Evolutionary conservation across 2,113 vertebrate species (phyloP).

Genomic region (Setophaga kirtlandii): DNA sequence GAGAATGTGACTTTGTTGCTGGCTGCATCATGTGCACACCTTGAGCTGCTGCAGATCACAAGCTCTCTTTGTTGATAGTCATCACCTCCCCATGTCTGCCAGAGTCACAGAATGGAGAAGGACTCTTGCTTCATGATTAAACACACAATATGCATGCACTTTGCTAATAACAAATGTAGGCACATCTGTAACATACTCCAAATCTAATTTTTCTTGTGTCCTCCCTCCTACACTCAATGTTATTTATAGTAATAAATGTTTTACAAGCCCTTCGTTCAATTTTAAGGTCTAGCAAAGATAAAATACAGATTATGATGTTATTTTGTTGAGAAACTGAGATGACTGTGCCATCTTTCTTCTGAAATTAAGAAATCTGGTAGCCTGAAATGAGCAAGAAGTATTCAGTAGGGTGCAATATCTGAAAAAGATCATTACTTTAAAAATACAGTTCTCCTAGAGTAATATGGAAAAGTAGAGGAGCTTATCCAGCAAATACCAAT

Average conservation of each 20-base stretch:
- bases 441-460: neutral
- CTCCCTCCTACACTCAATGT: neutral
- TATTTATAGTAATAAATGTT: neutral
- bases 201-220: neutral
- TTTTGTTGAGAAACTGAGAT: neutral
- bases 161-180: neutral
- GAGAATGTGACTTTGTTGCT: conserved; percentile 41
- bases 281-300: neutral
- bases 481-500: neutral
- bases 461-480: neutral
- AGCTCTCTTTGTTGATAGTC: neutral
- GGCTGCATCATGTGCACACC: neutral
- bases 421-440: neutral
- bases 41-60: neutral
- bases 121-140: neutral
- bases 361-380: neutral
- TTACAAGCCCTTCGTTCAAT: neutral
- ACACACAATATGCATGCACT: neutral
- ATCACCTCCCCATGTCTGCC: neutral
- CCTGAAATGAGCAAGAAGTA: neutral
- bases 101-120: neutral
- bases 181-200: neutral
- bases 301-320: neutral
- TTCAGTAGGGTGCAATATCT: neutral
- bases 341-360: neutral